phyloP scores from a whole-genome alignment of 2,888 invertebrate species.

The Ametastegia equiseti region DNA sequence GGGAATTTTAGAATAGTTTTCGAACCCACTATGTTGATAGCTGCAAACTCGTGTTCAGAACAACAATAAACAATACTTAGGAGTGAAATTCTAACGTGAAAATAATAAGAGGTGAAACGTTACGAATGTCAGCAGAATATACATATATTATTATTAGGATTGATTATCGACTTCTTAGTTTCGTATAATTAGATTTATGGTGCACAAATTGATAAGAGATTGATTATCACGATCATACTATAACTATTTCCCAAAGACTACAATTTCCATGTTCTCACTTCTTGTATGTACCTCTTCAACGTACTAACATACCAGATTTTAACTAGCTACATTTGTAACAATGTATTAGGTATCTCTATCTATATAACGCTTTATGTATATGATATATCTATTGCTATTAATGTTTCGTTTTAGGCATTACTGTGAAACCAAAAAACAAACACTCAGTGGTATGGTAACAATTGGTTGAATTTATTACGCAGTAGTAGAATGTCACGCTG shows the following conservation, averaged over 20 bases:
- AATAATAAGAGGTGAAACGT: conserved; percentile 5
- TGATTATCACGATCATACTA: not conserved
- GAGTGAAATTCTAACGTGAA: too few species aligned
- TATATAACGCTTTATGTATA: conserved; percentile 1
- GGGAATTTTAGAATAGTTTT: conserved; percentile 9
- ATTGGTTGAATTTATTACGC: not conserved
- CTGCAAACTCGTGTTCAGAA: not conserved
- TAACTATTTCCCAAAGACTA: conserved; percentile 25
- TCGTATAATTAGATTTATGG: conserved; percentile 31
- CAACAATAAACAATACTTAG: not conserved
- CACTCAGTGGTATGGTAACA: not conserved
- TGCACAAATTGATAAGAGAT: not conserved
- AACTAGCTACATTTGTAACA: conserved; percentile 8
- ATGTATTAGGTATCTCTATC: not conserved
- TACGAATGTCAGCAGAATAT: conserved; percentile 27
- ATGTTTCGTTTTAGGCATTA: not conserved
- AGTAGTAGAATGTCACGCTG: not conserved
- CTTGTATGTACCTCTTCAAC: conserved; percentile 15
- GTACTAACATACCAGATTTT: conserved; percentile 4
- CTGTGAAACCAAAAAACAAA: conserved; percentile 15
- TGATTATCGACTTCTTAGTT: conserved; percentile 7
- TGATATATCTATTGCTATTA: conserved; percentile 6
- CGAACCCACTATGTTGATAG: not conserved
- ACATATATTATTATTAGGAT: conserved; percentile 19
- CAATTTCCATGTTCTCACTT: not conserved